Evolutionary conservation across 2,113 vertebrate genomes (phyloP).

Genomic region (Bolborhynchus lineola): DNA sequence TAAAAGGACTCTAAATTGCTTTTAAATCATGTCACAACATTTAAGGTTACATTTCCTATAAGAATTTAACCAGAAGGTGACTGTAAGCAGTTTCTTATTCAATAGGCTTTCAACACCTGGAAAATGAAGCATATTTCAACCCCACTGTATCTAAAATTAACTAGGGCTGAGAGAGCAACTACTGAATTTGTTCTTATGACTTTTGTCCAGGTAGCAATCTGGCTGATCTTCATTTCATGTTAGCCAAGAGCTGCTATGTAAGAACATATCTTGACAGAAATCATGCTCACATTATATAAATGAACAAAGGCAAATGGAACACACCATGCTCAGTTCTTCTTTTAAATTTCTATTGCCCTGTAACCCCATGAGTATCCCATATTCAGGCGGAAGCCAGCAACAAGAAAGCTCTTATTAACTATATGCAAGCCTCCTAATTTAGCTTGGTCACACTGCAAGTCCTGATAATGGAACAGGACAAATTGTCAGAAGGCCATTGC

Average conservation of each 20-base stretch:
- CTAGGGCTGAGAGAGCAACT: neutral
- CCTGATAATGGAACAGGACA: neutral
- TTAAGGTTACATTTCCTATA: conserved; percentile 1
- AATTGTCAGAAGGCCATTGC: neutral
- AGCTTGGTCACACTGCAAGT: neutral
- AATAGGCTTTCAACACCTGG: neutral
- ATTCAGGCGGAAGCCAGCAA: conserved; percentile 2
- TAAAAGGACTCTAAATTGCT: neutral
- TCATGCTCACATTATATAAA: conserved; percentile 16
- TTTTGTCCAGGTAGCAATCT: neutral
- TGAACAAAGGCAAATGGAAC: conserved; percentile 36
- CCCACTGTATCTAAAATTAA: neutral
- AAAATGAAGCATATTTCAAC: conserved; percentile 9
- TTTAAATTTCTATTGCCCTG: conserved; percentile 10
- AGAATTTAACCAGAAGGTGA: conserved; percentile 8
- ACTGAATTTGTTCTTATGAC: neutral
- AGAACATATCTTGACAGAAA: conserved; percentile 16
- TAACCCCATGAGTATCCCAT: neutral
- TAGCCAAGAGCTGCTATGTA: neutral
- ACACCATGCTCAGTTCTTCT: conserved; percentile 7
- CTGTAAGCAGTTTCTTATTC: neutral
- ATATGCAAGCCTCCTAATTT: conserved; percentile 3
- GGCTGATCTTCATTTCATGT: neutral
- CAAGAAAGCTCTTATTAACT: neutral
- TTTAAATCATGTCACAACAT: conserved; percentile 33